Percentiles rank a stretch among this genome's conserved stretches.
phyloP scores from a whole-genome alignment of 2,113 vertebrate species.

The Zeus faber region DNA sequence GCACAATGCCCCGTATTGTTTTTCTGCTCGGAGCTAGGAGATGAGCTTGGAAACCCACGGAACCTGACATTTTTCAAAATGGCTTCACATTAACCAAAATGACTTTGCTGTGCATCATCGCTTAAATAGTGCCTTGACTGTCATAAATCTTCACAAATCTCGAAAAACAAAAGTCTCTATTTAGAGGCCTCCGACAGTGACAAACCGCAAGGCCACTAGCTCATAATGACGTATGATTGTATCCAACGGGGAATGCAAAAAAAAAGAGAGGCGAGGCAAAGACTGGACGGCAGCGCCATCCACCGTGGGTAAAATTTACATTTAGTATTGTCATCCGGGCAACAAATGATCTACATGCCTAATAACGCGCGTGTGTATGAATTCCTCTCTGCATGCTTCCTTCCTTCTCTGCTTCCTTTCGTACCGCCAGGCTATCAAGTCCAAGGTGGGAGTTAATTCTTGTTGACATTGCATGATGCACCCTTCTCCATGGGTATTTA shows the following conservation, averaged over 20 bases:
- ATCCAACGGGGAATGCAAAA: slow-evolving; percentile 59
- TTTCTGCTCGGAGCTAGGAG: slow-evolving; percentile 35
- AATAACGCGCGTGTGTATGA: slow-evolving; percentile 23
- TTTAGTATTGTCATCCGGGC: slow-evolving; percentile 14
- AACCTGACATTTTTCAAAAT: slow-evolving; percentile 62
- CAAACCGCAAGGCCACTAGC: slow-evolving; percentile 65
- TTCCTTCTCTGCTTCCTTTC: background rate
- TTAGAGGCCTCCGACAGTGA: slow-evolving; percentile 71
- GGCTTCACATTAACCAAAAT: slow-evolving; percentile 64
- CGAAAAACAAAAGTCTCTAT: slow-evolving; percentile 72
- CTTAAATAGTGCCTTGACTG: slow-evolving; percentile 60
- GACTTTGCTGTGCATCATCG: slow-evolving; percentile 64
- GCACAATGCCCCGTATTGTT: slow-evolving; percentile 54
- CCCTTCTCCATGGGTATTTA: slow-evolving; percentile 36
- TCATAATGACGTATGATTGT: slow-evolving; percentile 64
- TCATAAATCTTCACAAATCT: slow-evolving; percentile 69
- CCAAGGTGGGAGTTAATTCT: slow-evolving; percentile 37
- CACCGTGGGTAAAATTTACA: slow-evolving; percentile 26
- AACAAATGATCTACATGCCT: slow-evolving; percentile 16
- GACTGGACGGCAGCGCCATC: too few relatives aligned
- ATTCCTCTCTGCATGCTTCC: slow-evolving; percentile 9
- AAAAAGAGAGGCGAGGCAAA: background rate
- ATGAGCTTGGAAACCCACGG: slow-evolving; percentile 46
- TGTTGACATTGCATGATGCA: slow-evolving; percentile 42
- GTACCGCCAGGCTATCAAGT: slow-evolving; percentile 30